phyloP scores from a whole-genome alignment of 2,888 invertebrate species.

The Drosophila greeni region DNA sequence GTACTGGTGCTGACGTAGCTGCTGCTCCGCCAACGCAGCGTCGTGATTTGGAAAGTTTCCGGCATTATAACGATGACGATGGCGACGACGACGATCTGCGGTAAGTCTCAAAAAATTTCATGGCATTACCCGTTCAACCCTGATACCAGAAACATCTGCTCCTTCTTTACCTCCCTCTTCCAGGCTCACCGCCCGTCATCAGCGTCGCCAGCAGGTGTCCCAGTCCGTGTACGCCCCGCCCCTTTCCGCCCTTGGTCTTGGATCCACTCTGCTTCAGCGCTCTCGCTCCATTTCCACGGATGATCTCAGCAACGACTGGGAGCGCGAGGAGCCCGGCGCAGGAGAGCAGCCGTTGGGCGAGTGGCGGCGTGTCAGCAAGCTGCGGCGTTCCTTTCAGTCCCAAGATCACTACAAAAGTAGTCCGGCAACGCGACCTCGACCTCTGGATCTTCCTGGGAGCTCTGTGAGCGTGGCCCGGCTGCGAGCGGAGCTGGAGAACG shows the following conservation, averaged over 20 bases:
- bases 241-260: slow-evolving; percentile 36
- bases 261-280: slow-evolving; percentile 63
- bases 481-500: slow-evolving; percentile 81
- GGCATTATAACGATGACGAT: slow-evolving; percentile 71
- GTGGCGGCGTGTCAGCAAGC: slow-evolving; percentile 84
- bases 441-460: slow-evolving; percentile 79
- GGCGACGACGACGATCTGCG: slow-evolving; percentile 68
- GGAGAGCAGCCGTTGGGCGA: slow-evolving; percentile 79
- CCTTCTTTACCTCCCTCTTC: slow-evolving; percentile 7
- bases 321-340: slow-evolving; percentile 78
- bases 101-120: slow-evolving; percentile 62
- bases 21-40: slow-evolving; percentile 67
- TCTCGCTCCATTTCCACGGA: slow-evolving; percentile 80
- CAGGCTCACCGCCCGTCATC: slow-evolving; percentile 70
- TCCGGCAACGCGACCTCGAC: slow-evolving; percentile 55
- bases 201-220: slow-evolving; percentile 73
- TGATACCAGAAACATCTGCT: slow-evolving; percentile 35
- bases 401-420: slow-evolving; percentile 79
- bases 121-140: slow-evolving; percentile 52
- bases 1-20: slow-evolving; percentile 55
- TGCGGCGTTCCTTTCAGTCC: slow-evolving; percentile 84
- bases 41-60: slow-evolving; percentile 78
- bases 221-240: slow-evolving; percentile 64
- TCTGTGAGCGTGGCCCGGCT: slow-evolving; percentile 81
- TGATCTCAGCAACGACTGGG: slow-evolving; percentile 79